Percentiles rank a stretch among this genome's conserved stretches.
Evolutionary conservation across 1,140 invertebrate species (phyloP).

Genomic region (Ruditapes philippinarum): DNA sequence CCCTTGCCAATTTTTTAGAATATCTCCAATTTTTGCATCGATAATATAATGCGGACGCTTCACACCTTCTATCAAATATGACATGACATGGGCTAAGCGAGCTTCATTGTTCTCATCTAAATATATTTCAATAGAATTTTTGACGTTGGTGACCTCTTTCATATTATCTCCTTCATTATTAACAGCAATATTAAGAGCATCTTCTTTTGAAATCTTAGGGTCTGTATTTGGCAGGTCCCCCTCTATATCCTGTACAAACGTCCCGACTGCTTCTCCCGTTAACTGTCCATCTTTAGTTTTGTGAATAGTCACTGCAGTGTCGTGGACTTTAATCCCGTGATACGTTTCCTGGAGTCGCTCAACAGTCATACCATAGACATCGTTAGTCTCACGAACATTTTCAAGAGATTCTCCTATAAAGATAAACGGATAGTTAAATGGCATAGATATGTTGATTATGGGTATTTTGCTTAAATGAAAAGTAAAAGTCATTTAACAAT

Average conservation of each 20-base stretch:
- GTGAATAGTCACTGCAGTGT: conserved; percentile 26
- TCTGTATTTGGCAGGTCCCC: conserved; percentile 12
- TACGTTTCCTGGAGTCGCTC: conserved; percentile 59
- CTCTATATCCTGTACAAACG: conserved; percentile 50
- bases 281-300: conserved; percentile 32
- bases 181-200: conserved; percentile 49
- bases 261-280: conserved; percentile 50
- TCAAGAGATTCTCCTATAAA: conserved; percentile 27
- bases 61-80: conserved; percentile 47
- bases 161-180: conserved; percentile 26
- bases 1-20: conserved; percentile 54
- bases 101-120: conserved; percentile 48
- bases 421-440: too few relatives aligned
- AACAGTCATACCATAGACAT: neutral
- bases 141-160: neutral
- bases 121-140: neutral
- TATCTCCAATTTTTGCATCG: conserved; percentile 59
- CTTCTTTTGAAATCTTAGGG: neutral
- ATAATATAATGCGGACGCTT: conserved; percentile 69
- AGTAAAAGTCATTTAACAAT: too few relatives aligned
- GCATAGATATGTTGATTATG: too few relatives aligned
- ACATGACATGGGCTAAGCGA: conserved; percentile 36
- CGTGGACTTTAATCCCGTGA: conserved; percentile 38
- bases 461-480: too few relatives aligned
- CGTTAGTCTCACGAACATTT: neutral